Base-by-base conservation (phyloP, 2,797 vertebrate species). In the Trachurus trachurus region DNA sequence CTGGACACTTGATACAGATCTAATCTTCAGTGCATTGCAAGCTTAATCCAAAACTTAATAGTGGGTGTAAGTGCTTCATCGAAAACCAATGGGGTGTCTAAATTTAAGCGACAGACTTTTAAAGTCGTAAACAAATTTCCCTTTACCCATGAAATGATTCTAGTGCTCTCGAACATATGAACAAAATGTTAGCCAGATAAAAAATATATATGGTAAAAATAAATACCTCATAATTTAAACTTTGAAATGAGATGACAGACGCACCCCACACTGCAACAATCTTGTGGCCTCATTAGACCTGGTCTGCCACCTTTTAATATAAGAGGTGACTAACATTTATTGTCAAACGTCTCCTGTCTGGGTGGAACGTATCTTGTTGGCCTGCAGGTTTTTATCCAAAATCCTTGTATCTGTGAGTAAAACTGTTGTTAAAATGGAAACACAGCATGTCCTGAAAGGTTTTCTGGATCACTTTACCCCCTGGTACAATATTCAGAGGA, bases 11-110 rank as follows among this genome's bases (percentile, higher is more conserved):
- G 88, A 9, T 11, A 71, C 63, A 58, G 67, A 53, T 65, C 45
- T 86, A 84, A 76, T 82, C 64, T 66, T 84, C 49, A 81, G 69
- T 94, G 89, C 92, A 90, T 97, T 96, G 96, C 96, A 97, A 97
- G 95, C 95, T 93, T 96, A 96, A 96, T 92, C 94, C 94, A 76
- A 87, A 76, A 86, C 21, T 56, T 65, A 57, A 61, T 17, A 62
- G 4, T n/a, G 45, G 45, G 31, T 49, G 15, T 71, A 93, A 91
- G 86, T 90, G 87, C 91, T 92, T 57, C 6, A 74, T 76, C 19
- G 7, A 22, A 73, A 74, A 60, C 53, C 16, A 45, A 52, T 22
- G 16, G 31, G 19, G n/a, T 60, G 19, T 50, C 29, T n/a, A 29
- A 57, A 67, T 67, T 29, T 26, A 31, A 63, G 2, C 61, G 29